Conservation (phyloP, 2,113 vertebrate genomes). For the Thomomys bottae region DNA sequence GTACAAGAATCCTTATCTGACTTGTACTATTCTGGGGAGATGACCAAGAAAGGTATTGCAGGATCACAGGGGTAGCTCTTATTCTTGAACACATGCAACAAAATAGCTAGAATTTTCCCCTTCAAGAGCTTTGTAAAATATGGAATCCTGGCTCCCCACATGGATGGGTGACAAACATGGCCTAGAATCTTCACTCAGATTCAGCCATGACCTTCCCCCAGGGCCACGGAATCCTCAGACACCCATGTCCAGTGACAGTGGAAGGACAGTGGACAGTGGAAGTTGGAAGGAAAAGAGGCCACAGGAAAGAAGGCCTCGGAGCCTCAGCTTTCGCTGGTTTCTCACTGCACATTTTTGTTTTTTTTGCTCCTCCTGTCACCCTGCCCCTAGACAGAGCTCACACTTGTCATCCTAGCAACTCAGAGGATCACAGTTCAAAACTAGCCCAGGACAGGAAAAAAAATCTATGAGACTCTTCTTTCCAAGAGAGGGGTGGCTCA, state of each 20-base stretch:
- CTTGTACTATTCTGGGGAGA: too few species aligned
- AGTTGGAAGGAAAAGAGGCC: neutral
- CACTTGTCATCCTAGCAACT: too few species aligned
- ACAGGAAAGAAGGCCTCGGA: neutral
- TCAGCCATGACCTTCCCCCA: neutral
- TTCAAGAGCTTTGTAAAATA: neutral
- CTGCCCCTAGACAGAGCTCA: too few species aligned
- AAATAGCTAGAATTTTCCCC: constrained; percentile 32
- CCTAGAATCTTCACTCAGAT: neutral
- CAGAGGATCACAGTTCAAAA: too few species aligned
- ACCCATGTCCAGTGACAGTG: neutral
- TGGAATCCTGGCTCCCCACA: neutral
- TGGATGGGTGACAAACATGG: neutral
- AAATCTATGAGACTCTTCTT: too few species aligned
- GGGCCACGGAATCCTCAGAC: neutral
- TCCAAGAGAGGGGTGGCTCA: too few species aligned
- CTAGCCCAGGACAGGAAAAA: too few species aligned
- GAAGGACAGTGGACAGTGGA: too few species aligned
- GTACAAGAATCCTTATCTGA: too few species aligned
- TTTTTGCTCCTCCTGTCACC: too few species aligned
- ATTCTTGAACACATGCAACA: constrained; percentile 7
- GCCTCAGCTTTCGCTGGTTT: neutral
- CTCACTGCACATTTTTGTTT: neutral
- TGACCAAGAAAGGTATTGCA: too few species aligned
- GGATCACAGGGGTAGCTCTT: too few species aligned